phyloP scores from a whole-genome alignment of 2,113 vertebrate genomes.

The Thoracochromis brauschi region DNA sequence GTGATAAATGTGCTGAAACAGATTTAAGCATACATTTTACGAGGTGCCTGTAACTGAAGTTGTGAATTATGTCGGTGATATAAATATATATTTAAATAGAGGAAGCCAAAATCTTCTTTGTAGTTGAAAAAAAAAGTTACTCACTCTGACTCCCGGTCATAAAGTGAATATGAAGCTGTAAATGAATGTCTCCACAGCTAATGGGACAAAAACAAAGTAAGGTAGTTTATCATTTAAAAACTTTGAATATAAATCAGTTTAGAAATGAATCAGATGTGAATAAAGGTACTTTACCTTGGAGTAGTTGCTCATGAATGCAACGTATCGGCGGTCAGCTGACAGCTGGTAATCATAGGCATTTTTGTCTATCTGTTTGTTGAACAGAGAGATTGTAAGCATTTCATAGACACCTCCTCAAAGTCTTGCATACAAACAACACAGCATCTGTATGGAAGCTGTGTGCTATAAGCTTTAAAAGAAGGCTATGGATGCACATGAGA shows the following conservation, averaged over 20 bases:
- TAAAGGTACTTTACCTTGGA: slow-evolving; percentile 74
- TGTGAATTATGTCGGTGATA: background rate
- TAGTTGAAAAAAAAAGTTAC: background rate
- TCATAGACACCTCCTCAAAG: background rate
- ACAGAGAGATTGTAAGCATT: background rate
- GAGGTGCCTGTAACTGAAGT: background rate
- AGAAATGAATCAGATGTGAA: background rate
- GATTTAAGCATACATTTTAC: background rate
- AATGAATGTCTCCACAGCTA: slow-evolving; percentile 93
- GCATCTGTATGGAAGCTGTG: background rate
- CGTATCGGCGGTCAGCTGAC: slow-evolving; percentile 81
- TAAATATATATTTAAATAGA: background rate
- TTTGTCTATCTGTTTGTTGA: slow-evolving; percentile 66
- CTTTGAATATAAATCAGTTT: background rate
- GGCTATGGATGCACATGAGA: background rate
- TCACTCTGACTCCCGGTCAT: slow-evolving; percentile 73
- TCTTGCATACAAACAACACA: background rate
- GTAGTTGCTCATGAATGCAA: slow-evolving; percentile 86
- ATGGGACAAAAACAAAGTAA: slow-evolving; percentile 2
- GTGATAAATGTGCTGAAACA: slow-evolving; percentile 74
- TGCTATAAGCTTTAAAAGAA: background rate
- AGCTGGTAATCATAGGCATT: slow-evolving; percentile 79
- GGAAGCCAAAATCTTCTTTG: background rate
- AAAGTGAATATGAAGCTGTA: slow-evolving; percentile 83
- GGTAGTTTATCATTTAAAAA: background rate